Evolutionary conservation across 2,113 vertebrate genomes (phyloP).

Genomic region (Aptenodytes patagonicus): DNA sequence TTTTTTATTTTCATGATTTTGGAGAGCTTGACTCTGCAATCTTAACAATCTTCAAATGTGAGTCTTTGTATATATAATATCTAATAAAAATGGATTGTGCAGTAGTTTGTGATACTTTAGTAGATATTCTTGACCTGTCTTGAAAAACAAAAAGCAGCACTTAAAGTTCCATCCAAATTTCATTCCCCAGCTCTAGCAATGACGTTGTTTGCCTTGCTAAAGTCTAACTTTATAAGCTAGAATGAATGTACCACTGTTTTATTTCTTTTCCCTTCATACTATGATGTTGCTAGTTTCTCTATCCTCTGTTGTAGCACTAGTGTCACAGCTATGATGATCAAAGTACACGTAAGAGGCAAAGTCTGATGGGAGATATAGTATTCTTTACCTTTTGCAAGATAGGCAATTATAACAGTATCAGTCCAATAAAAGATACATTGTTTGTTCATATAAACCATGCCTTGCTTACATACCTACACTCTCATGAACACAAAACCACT

Average conservation of each 20-base stretch:
- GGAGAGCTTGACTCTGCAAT: neutral
- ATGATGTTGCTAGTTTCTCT: neutral
- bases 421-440: neutral
- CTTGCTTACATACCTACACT: neutral
- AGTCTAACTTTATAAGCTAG: neutral
- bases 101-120: neutral
- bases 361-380: neutral
- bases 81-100: neutral
- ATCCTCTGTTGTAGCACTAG: neutral
- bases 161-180: neutral
- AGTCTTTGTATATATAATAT: neutral
- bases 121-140: neutral
- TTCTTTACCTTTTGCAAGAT: neutral
- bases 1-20: neutral
- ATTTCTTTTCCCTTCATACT: neutral
- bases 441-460: neutral
- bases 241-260: neutral
- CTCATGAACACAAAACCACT: neutral
- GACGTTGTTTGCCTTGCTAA: neutral
- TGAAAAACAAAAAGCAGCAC: neutral
- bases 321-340: neutral
- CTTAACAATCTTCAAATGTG: neutral
- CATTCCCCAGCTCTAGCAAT: neutral
- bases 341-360: neutral
- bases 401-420: neutral